Evolutionary conservation across 2,888 invertebrate species (phyloP).

Genomic region (Tipula lateralis): DNA sequence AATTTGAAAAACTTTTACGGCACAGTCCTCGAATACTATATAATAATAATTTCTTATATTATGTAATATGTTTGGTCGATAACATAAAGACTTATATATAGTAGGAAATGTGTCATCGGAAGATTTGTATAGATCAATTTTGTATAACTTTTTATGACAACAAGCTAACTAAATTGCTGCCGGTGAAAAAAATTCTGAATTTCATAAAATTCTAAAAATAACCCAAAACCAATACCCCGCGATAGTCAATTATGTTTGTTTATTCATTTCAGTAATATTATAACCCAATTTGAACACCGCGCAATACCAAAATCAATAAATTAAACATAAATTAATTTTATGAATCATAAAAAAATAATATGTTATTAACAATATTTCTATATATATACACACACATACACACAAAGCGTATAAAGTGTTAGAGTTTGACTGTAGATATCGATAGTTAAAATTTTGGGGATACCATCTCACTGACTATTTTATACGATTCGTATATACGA

Average conservation of each 20-base stretch:
- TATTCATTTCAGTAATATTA: not conserved
- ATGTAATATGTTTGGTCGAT: no score
- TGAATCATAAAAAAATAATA: not conserved
- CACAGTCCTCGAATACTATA: no score
- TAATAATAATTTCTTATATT: no score
- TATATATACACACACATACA: not conserved
- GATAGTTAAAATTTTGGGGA: not conserved
- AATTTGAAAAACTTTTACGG: no score
- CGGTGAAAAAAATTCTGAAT: not conserved
- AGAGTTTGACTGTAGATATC: not conserved
- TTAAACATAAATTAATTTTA: not conserved
- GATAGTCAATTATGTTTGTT: not conserved
- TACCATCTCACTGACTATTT: not conserved
- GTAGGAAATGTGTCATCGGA: no score
- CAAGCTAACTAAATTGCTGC: no score
- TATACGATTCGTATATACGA: not conserved
- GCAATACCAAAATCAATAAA: not conserved
- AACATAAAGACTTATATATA: no score
- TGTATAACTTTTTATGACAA: no score
- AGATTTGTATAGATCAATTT: no score
- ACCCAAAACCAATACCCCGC: not conserved
- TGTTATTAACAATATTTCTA: not conserved
- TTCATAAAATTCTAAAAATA: not conserved
- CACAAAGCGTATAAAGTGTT: not conserved
- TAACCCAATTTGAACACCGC: not conserved